Base-by-base conservation (phyloP, 2,888 invertebrate species). In the Epiperipatus broadwayi region DNA sequence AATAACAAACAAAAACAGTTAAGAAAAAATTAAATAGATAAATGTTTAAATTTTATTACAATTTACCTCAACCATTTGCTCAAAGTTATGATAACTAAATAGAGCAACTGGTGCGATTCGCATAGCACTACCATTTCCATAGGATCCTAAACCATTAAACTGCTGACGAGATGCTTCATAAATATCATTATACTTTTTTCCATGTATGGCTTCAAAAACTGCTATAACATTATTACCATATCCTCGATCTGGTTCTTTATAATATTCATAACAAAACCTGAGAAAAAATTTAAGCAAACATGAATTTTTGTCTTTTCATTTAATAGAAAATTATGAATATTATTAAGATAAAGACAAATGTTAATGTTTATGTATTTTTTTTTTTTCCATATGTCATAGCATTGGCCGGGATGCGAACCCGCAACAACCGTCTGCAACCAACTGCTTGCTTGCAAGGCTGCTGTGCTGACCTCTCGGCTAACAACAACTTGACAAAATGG, bases 91-190 rank as follows among this genome's bases (percentile, higher is more conserved):
- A 4, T 18, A 10, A 46, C 61, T 69, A 53, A 68, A 75, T 31
- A 78, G 54, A 1, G 73, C 68, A 28, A 74, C 57, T 2, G 78
- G 78, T 16, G 72, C 59, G 19, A 75, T 62, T 48, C 78, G 61
- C 77, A 78, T 78, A 1, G 75, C 75, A 31, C 72, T 75, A 2
- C 78, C 78, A 57, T 78, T 78, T n/a, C 78, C 78, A 57, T 65
- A 75, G 2, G 76, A 77, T 1, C 78, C 78, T 31, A 5, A 35
- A 16, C 10, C 5, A 2, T 10, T 21, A 16, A 12, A 25, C 35
- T 18, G 20, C 35, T 5, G 16, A 16, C 5, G 22, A 21, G 35
- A 22, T 22, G 10, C 35, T 25, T n/a, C 35, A n/a, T n/a, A n/a
- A n/a, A n/a, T n/a, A n/a, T n/a, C n/a, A n/a, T n/a, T n/a, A n/a